A percentile compares a stretch with the other conserved stretches of the same genome.
phyloP scores from a whole-genome alignment of 2,888 invertebrate species.

The Oegoconia quadripuncta region DNA sequence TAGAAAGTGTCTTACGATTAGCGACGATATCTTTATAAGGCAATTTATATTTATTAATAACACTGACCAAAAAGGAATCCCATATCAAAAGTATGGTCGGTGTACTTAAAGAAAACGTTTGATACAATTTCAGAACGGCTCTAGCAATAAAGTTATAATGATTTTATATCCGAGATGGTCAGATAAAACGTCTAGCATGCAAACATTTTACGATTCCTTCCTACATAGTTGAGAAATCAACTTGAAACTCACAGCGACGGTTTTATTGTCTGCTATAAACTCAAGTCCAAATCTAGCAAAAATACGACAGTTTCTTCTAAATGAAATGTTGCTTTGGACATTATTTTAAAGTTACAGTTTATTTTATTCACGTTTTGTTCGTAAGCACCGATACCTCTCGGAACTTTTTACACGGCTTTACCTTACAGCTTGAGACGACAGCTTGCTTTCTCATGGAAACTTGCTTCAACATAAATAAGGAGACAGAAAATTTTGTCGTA shows the following conservation, averaged over 20 bases:
- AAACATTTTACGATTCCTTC: constrained; percentile 16
- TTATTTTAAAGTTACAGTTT: no score
- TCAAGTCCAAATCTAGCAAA: constrained; percentile 3
- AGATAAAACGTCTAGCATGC: constrained; percentile 1
- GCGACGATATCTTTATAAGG: no score
- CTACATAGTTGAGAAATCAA: constrained; percentile 15
- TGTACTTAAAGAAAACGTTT: no score
- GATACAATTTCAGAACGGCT: no score
- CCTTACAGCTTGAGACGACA: constrained; percentile 55
- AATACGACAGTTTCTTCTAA: background rate
- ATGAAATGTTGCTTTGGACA: no score
- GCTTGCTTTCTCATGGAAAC: constrained; percentile 47
- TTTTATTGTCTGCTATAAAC: constrained; percentile 12
- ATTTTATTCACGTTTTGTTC: constrained; percentile 8
- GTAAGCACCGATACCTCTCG: constrained; percentile 1
- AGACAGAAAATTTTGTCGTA: constrained; percentile 73
- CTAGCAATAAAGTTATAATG: no score
- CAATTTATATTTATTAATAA: no score
- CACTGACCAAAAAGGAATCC: no score
- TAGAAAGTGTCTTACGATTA: no score
- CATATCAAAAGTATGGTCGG: no score
- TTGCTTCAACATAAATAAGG: constrained; percentile 61
- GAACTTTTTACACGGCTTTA: constrained; percentile 9
- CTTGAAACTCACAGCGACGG: constrained; percentile 6
- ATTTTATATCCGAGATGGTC: constrained; percentile 6